Percentiles rank a stretch among this genome's conserved stretches.
Conservation (phyloP, 2,888 invertebrate species). For the Scaptomyza tumidula region DNA sequence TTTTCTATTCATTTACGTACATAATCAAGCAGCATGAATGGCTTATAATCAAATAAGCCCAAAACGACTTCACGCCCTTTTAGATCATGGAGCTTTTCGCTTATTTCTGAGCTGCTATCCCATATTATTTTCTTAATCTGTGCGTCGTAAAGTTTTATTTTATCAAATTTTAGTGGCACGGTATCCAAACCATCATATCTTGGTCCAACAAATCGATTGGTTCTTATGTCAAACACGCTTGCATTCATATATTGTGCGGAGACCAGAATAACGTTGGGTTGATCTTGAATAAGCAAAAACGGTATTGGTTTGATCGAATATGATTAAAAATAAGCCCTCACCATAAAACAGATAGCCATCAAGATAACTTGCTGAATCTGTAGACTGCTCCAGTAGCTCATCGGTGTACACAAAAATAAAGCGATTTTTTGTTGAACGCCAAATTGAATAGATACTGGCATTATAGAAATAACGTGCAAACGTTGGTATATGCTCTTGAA, state of each 20-base stretch:
- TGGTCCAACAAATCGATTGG: conserved; percentile 78
- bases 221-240: conserved; percentile 69
- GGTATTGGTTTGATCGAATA: background rate
- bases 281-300: conserved; percentile 61
- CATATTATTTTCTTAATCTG: conserved; percentile 23
- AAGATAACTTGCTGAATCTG: conserved; percentile 38
- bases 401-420: conserved; percentile 75
- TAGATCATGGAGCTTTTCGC: conserved; percentile 70
- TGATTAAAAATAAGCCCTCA: no score
- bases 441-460: conserved; percentile 71
- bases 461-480: conserved; percentile 71
- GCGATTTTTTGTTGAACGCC: conserved; percentile 68
- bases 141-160: conserved; percentile 67
- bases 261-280: conserved; percentile 77
- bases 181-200: conserved; percentile 44
- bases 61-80: conserved; percentile 76
- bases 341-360: conserved; percentile 56
- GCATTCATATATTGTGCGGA: conserved; percentile 55
- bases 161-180: conserved; percentile 47
- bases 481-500: conserved; percentile 76
- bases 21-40: conserved; percentile 77
- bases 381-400: conserved; percentile 33
- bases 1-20: conserved; percentile 35
- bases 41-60: conserved; percentile 79
- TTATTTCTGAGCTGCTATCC: conserved; percentile 14